Percentiles rank a stretch among this genome's conserved stretches.
Conservation (phyloP, 2,113 vertebrate species). For the Gyps fulvus region DNA sequence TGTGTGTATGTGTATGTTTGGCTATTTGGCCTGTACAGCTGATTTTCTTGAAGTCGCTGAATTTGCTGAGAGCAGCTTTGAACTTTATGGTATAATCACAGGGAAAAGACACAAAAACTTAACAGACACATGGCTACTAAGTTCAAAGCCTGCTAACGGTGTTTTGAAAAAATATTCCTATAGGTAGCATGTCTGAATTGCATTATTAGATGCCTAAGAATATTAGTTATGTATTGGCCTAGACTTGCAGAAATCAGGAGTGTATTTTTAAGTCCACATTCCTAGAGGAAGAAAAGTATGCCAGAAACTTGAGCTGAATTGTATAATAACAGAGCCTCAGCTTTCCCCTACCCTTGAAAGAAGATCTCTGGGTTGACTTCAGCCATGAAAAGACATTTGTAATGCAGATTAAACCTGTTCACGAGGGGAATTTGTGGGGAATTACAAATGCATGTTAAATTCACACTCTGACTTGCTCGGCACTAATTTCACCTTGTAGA, state of each 20-base stretch:
- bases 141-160: background rate
- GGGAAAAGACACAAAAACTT: background rate
- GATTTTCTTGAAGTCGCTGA: background rate
- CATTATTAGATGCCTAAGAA: background rate
- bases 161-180: background rate
- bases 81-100: background rate
- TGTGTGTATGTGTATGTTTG: background rate
- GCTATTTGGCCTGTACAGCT: background rate
- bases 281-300: background rate
- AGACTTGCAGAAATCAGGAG: background rate
- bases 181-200: background rate
- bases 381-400: constrained; percentile 24
- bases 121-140: background rate
- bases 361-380: background rate
- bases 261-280: background rate
- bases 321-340: background rate
- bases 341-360: background rate
- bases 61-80: background rate
- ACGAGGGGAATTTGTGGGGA: background rate
- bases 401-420: constrained; percentile 34
- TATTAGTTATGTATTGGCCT: background rate
- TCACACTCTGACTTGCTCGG: background rate
- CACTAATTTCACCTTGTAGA: background rate
- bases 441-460: background rate
- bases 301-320: background rate